Evolutionary conservation across 2,888 invertebrate genomes (phyloP).

Genomic region (Eristalis intricaria): DNA sequence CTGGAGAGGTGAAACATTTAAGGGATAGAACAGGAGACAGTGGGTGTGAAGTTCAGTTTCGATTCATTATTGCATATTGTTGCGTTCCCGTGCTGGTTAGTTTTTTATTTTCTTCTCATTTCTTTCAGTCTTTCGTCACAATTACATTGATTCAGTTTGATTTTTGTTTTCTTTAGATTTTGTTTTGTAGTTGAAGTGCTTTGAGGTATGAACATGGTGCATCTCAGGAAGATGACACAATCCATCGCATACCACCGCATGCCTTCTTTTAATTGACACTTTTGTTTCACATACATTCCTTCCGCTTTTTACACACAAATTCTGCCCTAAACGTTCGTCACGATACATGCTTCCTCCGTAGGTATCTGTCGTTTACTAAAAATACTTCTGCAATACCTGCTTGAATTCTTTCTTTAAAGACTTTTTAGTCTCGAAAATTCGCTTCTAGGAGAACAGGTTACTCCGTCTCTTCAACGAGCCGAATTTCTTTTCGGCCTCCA

Average conservation of each 20-base stretch:
- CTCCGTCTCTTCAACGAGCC: slow-evolving; percentile 82
- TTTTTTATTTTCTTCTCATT: slow-evolving; percentile 34
- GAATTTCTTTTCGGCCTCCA: slow-evolving; percentile 82
- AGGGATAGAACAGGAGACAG: slow-evolving; percentile 18
- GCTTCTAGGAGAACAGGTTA: slow-evolving; percentile 83
- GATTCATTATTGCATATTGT: slow-evolving; percentile 35
- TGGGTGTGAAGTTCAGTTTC: slow-evolving; percentile 30
- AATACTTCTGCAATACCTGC: slow-evolving; percentile 74
- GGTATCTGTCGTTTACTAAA: slow-evolving; percentile 40
- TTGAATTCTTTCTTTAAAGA: slow-evolving; percentile 76
- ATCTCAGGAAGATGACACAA: not conserved
- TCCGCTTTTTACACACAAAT: not conserved
- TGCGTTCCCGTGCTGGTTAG: slow-evolving; percentile 14
- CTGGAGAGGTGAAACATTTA: slow-evolving; percentile 21
- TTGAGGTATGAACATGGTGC: not conserved
- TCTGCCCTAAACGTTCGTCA: not conserved
- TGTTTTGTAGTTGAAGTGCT: slow-evolving; percentile 17
- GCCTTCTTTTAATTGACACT: slow-evolving; percentile 59
- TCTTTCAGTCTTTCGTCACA: slow-evolving; percentile 58
- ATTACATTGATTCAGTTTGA: slow-evolving; percentile 18
- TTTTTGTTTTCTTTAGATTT: not conserved
- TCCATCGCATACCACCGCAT: not conserved
- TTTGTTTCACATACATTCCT: slow-evolving; percentile 22
- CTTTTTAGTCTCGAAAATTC: slow-evolving; percentile 75
- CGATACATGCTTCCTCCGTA: slow-evolving; percentile 9